Percentiles rank a stretch among this genome's conserved stretches.
Evolutionary conservation across 2,888 invertebrate species (phyloP).

Genomic region (Leucophenga maculata): DNA sequence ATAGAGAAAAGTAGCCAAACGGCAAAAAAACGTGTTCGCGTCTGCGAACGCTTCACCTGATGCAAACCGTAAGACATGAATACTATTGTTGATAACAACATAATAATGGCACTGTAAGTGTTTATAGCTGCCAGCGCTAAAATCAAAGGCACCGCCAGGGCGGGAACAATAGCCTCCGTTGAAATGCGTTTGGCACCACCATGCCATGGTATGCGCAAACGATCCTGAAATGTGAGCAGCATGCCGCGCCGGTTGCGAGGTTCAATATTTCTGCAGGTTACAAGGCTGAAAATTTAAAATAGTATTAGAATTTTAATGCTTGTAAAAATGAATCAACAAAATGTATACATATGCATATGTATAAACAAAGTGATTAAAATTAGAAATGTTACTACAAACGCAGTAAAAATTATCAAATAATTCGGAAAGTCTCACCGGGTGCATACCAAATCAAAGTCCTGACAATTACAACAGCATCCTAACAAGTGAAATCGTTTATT

Average conservation of each 20-base stretch:
- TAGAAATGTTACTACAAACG: not conserved
- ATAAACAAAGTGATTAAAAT: not conserved
- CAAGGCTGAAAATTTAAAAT: constrained; percentile 42
- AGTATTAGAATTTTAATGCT: too few relatives aligned
- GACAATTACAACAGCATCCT: constrained; percentile 76
- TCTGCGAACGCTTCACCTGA: constrained; percentile 60
- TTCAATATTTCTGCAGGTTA: constrained; percentile 55
- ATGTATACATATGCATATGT: constrained; percentile 14
- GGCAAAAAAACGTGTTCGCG: constrained; percentile 81
- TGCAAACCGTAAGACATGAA: constrained; percentile 62
- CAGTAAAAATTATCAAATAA: not conserved
- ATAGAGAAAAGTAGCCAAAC: constrained; percentile 83
- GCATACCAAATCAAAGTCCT: constrained; percentile 75
- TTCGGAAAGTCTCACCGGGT: constrained; percentile 73
- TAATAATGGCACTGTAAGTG: constrained; percentile 67
- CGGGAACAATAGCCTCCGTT: constrained; percentile 73
- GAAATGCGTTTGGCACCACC: constrained; percentile 76
- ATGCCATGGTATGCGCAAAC: constrained; percentile 76
- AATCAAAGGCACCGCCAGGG: constrained; percentile 73
- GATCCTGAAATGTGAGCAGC: constrained; percentile 74
- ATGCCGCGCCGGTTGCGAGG: constrained; percentile 63
- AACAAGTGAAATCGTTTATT: constrained; percentile 74
- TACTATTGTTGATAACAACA: constrained; percentile 59
- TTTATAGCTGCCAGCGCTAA: constrained; percentile 73
- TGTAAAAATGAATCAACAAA: not conserved